Evolutionary conservation across 1,140 invertebrate species (phyloP), one percentile per base, ranked within the genome.

Genomic region (Nasonia vitripennis): DNA sequence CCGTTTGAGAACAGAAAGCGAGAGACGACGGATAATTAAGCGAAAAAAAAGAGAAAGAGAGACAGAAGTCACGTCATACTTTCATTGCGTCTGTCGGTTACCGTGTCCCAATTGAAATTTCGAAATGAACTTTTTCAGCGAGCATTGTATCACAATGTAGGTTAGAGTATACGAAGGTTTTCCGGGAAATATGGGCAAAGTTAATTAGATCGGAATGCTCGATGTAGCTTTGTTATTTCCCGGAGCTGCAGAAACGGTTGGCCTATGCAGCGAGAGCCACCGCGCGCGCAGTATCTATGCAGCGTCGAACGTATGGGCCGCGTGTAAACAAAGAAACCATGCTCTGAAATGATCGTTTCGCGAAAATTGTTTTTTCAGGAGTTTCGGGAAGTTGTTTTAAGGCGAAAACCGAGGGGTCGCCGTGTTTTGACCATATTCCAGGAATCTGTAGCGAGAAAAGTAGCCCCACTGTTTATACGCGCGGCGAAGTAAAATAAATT

Each of bases 11-110:
- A 55, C 12, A n/a, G 71, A 9, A 45, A 67, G 51, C 37, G 62
- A n/a, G 7, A 23, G 20, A 67, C 37, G 62, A 17, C 14, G 14
- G 31, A 67, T 20, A 75, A 83, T 83, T 83, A 75, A 83, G 51
- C 10, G 0, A 23, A 23, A 74, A 9, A 9, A 55, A 27, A 74
- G 17, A 74, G 45, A 55, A 37, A 82, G 27, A 23, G 23, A 62
- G 12, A 34, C 68, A 73, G 2, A 4, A 14, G 41, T 73, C 62
- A 23, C 34, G 6, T 68, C 10, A 31, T 45, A 62, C 55, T 62
- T n/a, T 62, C n/a, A 62, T 62, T 62, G 55, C 17, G 20, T 62
- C 17, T 20, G 55, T 6, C 5, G 55, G 55, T 62, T 62, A 62
- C 55, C 55, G 55, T 37, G 34, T 62, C 17, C 55, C 55, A 62